Conservation (phyloP, 2,888 invertebrate genomes). For the Blastobasis lacticolella region DNA sequence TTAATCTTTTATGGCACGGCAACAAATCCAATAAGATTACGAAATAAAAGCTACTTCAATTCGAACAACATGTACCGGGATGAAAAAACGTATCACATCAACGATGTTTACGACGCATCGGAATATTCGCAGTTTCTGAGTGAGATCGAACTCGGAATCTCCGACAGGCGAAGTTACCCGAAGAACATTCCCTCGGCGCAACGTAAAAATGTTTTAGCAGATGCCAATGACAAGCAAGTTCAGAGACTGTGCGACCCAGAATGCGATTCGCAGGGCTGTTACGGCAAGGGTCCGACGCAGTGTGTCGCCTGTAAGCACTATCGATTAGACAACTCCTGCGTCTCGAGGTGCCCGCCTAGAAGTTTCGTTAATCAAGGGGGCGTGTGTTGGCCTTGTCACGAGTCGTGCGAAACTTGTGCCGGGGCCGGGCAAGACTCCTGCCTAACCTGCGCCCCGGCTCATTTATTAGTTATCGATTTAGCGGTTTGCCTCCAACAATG, state of each 20-base stretch:
- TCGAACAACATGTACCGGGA: constrained; percentile 58
- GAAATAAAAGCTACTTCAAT: constrained; percentile 71
- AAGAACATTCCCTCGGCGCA: constrained; percentile 79
- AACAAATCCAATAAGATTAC: constrained; percentile 85
- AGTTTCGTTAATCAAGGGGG: constrained; percentile 88
- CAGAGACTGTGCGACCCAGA: constrained; percentile 86
- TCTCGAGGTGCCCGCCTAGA: constrained; percentile 87
- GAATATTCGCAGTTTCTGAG: constrained; percentile 74
- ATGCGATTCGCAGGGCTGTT: constrained; percentile 85
- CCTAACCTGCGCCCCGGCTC: constrained; percentile 87
- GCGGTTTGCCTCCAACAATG: constrained; percentile 91
- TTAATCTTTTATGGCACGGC: constrained; percentile 96
- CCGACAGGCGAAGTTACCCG: constrained; percentile 78
- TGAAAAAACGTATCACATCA: constrained; percentile 76
- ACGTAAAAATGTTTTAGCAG: constrained; percentile 75
- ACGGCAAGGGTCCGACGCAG: constrained; percentile 87
- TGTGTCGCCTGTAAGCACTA: constrained; percentile 89
- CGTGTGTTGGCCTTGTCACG: constrained; percentile 90
- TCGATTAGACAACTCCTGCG: constrained; percentile 88
- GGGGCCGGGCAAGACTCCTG: constrained; percentile 91
- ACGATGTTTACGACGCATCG: constrained; percentile 76
- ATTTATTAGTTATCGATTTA: constrained; percentile 86
- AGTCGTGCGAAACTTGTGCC: constrained; percentile 91
- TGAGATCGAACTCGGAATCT: constrained; percentile 64
- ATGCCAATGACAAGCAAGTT: constrained; percentile 76